Conservation (phyloP, 2,888 invertebrate species). For the Drosophila mulleri region DNA sequence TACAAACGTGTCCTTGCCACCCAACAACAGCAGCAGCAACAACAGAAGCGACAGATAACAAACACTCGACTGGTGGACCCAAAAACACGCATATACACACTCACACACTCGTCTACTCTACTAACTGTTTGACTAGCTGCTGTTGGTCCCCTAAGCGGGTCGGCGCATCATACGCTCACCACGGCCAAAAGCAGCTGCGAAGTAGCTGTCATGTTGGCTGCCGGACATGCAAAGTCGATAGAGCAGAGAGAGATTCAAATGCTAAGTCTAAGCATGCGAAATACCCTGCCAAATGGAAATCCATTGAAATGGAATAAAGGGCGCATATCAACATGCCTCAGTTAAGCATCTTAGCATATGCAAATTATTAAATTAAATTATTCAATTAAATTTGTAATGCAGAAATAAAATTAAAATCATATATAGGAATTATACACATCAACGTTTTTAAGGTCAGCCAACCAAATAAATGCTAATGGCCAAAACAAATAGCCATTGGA, state of each 20-base stretch:
- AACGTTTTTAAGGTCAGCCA: no score
- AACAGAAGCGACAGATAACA: slow-evolving; percentile 57
- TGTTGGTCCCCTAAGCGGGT: slow-evolving; percentile 35
- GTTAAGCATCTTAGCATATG: not conserved
- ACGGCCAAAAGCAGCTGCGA: slow-evolving; percentile 19
- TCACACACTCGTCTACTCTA: not conserved
- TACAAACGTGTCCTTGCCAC: slow-evolving; percentile 54
- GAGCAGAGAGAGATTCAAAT: slow-evolving; percentile 1
- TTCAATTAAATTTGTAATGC: no score
- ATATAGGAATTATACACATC: no score
- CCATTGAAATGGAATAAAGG: not conserved
- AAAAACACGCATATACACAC: slow-evolving; percentile 18
- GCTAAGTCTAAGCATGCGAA: not conserved
- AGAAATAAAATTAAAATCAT: no score
- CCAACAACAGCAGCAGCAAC: slow-evolving; percentile 29
- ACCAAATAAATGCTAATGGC: no score
- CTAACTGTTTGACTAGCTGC: slow-evolving; percentile 27
- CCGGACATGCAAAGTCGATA: slow-evolving; percentile 11
- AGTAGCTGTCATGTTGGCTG: slow-evolving; percentile 23
- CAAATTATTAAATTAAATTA: no score
- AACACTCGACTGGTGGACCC: slow-evolving; percentile 48
- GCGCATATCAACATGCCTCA: not conserved
- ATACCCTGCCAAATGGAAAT: slow-evolving; percentile 2
- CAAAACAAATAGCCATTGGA: no score
- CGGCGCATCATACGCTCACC: slow-evolving; percentile 27